Conservation (phyloP, 30 jellyfish, hydroid and myxozoan species). For the Cassiopea andromeda region DNA sequence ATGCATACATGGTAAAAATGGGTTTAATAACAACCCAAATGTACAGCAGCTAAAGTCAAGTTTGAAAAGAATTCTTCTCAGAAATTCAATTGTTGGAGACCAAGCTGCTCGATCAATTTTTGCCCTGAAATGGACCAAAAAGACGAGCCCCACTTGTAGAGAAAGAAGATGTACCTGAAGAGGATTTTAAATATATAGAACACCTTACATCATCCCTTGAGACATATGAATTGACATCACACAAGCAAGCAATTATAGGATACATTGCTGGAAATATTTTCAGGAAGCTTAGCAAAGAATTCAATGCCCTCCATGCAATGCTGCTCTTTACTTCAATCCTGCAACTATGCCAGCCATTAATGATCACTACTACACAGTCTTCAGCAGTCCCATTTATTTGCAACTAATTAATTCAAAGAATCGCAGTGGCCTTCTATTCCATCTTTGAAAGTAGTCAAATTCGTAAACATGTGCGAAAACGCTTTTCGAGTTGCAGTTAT, state of each 20-base stretch:
- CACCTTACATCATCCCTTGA: conserved; percentile 1
- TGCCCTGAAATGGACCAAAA: conserved; percentile 44
- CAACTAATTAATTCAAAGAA: too few relatives aligned
- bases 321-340: too few relatives aligned
- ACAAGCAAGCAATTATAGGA: conserved; percentile 48
- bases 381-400: too few relatives aligned
- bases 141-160: conserved; percentile 36
- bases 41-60: conserved; percentile 39
- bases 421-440: too few relatives aligned
- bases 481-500: too few relatives aligned
- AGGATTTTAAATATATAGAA: background rate
- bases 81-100: conserved; percentile 42
- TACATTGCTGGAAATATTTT: conserved; percentile 67
- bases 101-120: conserved; percentile 19
- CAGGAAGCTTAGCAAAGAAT: conserved; percentile 1
- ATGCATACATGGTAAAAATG: conserved; percentile 59
- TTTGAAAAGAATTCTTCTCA: conserved; percentile 40
- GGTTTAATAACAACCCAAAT: conserved; percentile 65
- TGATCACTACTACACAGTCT: too few relatives aligned
- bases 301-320: background rate
- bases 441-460: too few relatives aligned
- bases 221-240: background rate
- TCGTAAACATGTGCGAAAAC: too few relatives aligned
- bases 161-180: background rate
- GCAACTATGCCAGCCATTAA: too few relatives aligned